Conservation (phyloP, 2,888 invertebrate genomes). For the Nemoura dubitans region DNA sequence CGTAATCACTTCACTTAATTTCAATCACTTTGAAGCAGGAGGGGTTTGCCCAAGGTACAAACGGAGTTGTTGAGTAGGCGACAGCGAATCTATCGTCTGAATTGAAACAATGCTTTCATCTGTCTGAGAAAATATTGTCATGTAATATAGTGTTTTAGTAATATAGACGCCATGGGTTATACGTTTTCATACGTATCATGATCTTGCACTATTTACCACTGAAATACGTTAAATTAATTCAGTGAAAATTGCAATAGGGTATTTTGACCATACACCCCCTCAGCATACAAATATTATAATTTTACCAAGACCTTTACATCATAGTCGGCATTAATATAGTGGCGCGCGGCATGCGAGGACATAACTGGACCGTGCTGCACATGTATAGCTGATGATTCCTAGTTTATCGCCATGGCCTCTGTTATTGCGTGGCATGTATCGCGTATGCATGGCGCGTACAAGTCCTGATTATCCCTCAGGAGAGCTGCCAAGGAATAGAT, state of each 20-base stretch:
- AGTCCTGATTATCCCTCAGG: neutral
- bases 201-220: neutral
- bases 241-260: neutral
- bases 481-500: slow-evolving; percentile 7
- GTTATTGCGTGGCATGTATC: slow-evolving; percentile 7
- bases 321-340: neutral
- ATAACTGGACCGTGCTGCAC: neutral
- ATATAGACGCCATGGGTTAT: too few species aligned
- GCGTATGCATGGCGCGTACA: neutral
- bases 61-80: too few species aligned
- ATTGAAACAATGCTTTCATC: too few species aligned
- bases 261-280: neutral
- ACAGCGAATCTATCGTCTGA: too few species aligned
- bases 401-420: slow-evolving; percentile 2
- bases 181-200: too few species aligned
- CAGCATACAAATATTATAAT: slow-evolving; percentile 12
- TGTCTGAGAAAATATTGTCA: too few species aligned
- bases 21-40: too few species aligned
- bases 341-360: neutral
- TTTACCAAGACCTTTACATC: neutral
- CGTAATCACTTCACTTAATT: neutral
- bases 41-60: too few species aligned
- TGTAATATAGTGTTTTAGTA: too few species aligned
- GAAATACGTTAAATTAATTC: neutral
- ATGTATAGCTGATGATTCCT: neutral